These are phyloP conservation scores for Rhodeus uyekii DNA, from an alignment of 2,797 vertebrate genomes.

Conservation along the genomic window DNA sequence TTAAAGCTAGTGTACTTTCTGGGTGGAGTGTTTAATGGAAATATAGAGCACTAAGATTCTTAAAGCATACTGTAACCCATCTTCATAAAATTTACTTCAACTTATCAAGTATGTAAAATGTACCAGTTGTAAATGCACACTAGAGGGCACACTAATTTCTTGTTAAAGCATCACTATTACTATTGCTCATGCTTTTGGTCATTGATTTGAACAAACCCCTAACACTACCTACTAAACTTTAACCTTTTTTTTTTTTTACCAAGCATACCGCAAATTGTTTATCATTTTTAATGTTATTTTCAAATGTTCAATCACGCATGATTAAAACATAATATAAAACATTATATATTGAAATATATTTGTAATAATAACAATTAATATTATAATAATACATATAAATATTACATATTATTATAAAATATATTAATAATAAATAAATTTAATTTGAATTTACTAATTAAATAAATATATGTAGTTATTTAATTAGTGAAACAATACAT, in stretches of 20 bases:
- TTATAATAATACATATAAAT: too few species aligned
- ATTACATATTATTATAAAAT: neutral
- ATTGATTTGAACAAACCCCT: neutral
- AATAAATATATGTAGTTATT: too few species aligned
- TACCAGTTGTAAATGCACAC: neutral
- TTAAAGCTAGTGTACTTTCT: neutral
- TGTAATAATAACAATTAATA: too few species aligned
- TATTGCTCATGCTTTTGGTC: neutral
- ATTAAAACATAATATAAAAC: too few species aligned
- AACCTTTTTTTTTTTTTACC: neutral
- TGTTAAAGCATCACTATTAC: neutral
- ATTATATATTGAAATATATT: too few species aligned
- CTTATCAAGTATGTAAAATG: neutral
- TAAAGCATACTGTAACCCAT: neutral
- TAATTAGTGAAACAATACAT: too few species aligned
- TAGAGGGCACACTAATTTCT: slow-evolving; percentile 9
- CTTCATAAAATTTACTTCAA: neutral
- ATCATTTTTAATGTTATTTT: neutral
- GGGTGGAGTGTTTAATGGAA: neutral
- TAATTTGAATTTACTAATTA: neutral
- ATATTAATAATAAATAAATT: too few species aligned
- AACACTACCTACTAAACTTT: too few species aligned
- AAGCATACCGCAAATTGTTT: neutral
- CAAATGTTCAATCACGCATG: neutral
- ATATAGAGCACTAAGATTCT: neutral